Percentiles rank a stretch among this genome's conserved stretches.
Conservation (phyloP, 2,113 vertebrate species). For the Patagioenas fasciata region DNA sequence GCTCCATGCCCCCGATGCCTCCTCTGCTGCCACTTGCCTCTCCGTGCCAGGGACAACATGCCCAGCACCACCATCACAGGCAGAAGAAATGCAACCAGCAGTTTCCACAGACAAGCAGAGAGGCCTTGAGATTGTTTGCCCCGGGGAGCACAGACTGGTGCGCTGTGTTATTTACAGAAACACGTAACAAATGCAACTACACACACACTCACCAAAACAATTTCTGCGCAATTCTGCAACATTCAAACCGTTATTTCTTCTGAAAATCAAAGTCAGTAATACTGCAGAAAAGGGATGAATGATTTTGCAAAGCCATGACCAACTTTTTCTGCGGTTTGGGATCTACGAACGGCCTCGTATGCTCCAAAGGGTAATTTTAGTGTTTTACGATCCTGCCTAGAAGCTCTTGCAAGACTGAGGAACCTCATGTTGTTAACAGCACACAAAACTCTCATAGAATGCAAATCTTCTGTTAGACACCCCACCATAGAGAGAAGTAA, state of each 20-base stretch:
- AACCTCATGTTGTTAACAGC: neutral
- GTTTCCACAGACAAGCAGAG: neutral
- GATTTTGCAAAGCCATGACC: neutral
- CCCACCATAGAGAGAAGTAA: neutral
- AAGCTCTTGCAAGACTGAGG: neutral
- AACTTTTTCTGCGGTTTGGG: neutral
- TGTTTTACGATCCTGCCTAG: rapidly evolving
- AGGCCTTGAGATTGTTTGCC: neutral
- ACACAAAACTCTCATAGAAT: neutral
- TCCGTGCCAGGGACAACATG: neutral
- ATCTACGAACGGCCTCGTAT: neutral
- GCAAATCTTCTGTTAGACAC: neutral
- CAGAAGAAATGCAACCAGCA: neutral
- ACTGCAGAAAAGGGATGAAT: neutral
- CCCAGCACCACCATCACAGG: neutral
- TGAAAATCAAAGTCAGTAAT: neutral
- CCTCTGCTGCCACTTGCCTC: neutral
- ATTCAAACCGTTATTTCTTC: neutral
- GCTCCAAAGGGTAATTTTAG: neutral
- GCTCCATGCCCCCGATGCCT: rapidly evolving
- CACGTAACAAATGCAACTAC: neutral
- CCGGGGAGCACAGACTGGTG: neutral
- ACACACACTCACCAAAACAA: rapidly evolving
- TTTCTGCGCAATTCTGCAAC: neutral
- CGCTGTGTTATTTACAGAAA: neutral